phyloP scores from a whole-genome alignment of 35 echinoderm and acorn worm genomes.

The Ophiothrix spiculata region DNA sequence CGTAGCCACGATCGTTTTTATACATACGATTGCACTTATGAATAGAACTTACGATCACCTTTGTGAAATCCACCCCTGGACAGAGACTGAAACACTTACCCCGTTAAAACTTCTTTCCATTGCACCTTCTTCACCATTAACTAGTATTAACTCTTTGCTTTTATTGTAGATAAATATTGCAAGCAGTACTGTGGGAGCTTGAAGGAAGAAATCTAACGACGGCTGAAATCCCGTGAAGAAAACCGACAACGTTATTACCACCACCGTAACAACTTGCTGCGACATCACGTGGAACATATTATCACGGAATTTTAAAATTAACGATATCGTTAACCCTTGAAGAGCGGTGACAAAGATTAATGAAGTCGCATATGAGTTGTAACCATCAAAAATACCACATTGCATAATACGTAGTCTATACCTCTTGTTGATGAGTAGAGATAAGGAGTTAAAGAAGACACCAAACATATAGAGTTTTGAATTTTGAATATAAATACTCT shows the following conservation, averaged over 20 bases:
- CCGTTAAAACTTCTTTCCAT: background rate
- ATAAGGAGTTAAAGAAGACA: conserved; percentile 62
- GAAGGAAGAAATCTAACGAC: conserved; percentile 87
- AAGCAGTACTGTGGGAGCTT: conserved; percentile 80
- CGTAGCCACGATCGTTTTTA: too few relatives aligned
- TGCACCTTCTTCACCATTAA: background rate
- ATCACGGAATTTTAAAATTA: conserved; percentile 82
- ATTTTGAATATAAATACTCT: conserved; percentile 92
- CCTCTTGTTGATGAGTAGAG: conserved; percentile 41
- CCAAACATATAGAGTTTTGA: conserved; percentile 87
- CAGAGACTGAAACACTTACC: too few relatives aligned
- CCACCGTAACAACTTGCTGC: conserved; percentile 60
- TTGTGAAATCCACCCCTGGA: too few relatives aligned
- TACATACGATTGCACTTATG: too few relatives aligned
- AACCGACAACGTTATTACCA: conserved; percentile 72
- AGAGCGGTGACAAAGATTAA: conserved; percentile 65
- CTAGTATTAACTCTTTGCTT: conserved; percentile 25
- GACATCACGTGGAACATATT: conserved; percentile 96
- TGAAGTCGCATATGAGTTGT: conserved; percentile 51
- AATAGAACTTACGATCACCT: too few relatives aligned
- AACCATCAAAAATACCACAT: conserved; percentile 85
- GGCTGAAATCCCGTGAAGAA: conserved; percentile 65
- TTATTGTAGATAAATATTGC: conserved; percentile 84
- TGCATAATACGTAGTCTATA: conserved; percentile 39
- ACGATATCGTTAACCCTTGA: conserved; percentile 70